Conservation (phyloP, 2,113 vertebrate genomes). For the Pan troglodytes region NHGRI_mPanTro3-v2.1_pri NC_072410.2:106287001-106287500, state of each 20-base stretch:
- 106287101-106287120: background rate
- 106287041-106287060: background rate
- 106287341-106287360: background rate
- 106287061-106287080: background rate
- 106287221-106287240: background rate
- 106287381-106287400: background rate
- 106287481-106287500: rapidly evolving
- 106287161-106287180: background rate
- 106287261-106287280: background rate
- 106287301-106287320: background rate
- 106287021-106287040: background rate
- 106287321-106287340: background rate
- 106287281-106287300: background rate
- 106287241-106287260: background rate
- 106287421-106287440: rapidly evolving
- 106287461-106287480: background rate
- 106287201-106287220: background rate
- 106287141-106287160: rapidly evolving
- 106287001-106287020: background rate
- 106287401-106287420: background rate
- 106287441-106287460: background rate
- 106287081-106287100: background rate
- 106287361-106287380: background rate
- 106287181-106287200: background rate
- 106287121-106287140: background rate